Percentiles rank a stretch among this genome's conserved stretches.
These are phyloP conservation scores for Ciconia maguari DNA, from an alignment of 2,113 vertebrate genomes.

Conservation along the genomic window DNA sequence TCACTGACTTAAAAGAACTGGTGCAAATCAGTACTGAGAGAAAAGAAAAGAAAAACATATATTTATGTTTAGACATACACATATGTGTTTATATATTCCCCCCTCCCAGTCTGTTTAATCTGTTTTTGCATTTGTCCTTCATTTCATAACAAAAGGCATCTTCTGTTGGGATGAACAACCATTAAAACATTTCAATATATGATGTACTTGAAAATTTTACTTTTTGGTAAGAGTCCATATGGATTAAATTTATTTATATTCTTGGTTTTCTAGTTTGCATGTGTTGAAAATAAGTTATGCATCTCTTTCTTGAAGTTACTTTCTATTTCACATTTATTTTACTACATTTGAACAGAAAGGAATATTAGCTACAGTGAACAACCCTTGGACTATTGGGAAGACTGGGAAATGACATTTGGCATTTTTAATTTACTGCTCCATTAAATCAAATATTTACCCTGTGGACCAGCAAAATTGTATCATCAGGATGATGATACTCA, in stretches of 20 bases:
- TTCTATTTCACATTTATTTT: not conserved
- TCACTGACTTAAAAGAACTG: not conserved
- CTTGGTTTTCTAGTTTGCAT: not conserved
- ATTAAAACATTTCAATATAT: not conserved
- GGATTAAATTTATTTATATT: not conserved
- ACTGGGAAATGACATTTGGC: not conserved
- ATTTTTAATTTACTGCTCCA: slow-evolving; percentile 31
- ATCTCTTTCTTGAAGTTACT: not conserved
- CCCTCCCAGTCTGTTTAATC: not conserved
- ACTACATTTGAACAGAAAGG: not conserved
- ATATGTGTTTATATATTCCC: not conserved
- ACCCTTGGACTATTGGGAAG: not conserved
- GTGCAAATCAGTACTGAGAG: not conserved
- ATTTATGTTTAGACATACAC: not conserved
- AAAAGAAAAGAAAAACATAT: not conserved
- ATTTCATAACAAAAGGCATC: not conserved
- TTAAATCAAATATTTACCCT: slow-evolving; percentile 1
- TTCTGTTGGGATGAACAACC: not conserved
- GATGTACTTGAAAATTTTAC: not conserved
- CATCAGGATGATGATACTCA: not conserved
- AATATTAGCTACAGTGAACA: not conserved
- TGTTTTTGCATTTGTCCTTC: not conserved
- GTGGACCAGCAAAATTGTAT: not conserved
- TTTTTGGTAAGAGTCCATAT: not conserved
- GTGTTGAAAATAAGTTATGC: not conserved